Conservation (phyloP, 1,140 invertebrate genomes). For the Papilio aristodemus region DNA sequence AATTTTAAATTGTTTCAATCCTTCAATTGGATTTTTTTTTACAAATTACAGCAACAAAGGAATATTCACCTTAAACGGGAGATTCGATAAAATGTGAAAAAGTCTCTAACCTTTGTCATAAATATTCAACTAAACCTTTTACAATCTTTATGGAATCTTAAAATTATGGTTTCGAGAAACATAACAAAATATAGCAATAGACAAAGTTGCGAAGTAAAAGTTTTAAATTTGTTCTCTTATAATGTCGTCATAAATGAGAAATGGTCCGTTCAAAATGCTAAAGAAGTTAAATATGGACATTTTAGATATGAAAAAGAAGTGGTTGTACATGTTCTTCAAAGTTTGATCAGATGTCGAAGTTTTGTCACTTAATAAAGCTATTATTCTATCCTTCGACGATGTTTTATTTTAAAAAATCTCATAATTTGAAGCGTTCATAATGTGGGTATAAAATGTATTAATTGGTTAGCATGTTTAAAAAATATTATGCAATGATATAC, state of each 20-base stretch:
- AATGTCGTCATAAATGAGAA: slow-evolving; percentile 26
- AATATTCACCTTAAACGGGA: too few relatives aligned
- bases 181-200: not conserved
- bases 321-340: slow-evolving; percentile 3
- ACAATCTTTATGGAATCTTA: not conserved
- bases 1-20: too few relatives aligned
- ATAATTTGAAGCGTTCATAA: not conserved
- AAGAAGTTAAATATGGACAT: slow-evolving; percentile 7
- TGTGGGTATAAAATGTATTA: too few relatives aligned
- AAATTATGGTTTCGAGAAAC: not conserved
- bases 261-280: slow-evolving; percentile 20
- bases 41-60: too few relatives aligned
- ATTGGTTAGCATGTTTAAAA: too few relatives aligned
- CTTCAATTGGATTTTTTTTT: too few relatives aligned
- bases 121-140: too few relatives aligned
- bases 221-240: slow-evolving; percentile 16
- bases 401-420: not conserved
- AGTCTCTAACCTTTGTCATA: too few relatives aligned
- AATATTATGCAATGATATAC: too few relatives aligned
- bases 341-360: slow-evolving; percentile 28
- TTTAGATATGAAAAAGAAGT: slow-evolving; percentile 9
- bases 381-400: not conserved
- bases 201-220: slow-evolving; percentile 2
- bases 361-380: slow-evolving; percentile 18
- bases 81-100: too few relatives aligned